Base-by-base conservation (phyloP, 1,140 invertebrate genomes). In the Halotydeus destructor region DNA sequence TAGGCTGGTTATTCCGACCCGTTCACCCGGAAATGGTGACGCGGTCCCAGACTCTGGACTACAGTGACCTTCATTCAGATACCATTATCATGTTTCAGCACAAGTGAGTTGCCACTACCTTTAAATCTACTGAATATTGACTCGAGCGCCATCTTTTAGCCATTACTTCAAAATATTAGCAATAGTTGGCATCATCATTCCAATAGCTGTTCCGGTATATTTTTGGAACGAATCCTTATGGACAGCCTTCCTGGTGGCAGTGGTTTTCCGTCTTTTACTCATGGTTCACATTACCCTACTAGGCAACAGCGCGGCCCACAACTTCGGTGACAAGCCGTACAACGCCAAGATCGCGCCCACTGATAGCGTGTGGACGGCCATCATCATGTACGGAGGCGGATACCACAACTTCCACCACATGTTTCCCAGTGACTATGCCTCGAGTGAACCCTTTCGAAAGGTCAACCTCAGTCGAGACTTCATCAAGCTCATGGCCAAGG, bases 401-500 rank as follows among this genome's bases (percentile, higher is more conserved):
- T 88, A 79, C 72, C 85, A 91, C 56, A 91, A 91, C 59, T 93
- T 86, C 59, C 86, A 93, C 57, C 85, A 93, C 61, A 76, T 78
- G 0, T 93, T 93, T 63, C 88, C 88, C 0, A 80, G 81, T 72
- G 86, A 93, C 55, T 86, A 86, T 66, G 80, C 82, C 55, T 75
- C 78, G 2, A 67, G 76, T 3, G 79, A 83, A 55, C 62, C 81
- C 0, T 77, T 82, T 33, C 53, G 41, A 34, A 80, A 77, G 60
- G 24, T 49, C 64, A 66, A 49, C 24, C 38, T 75, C n/a, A 94
- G 93, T 46, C 26, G n/a, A n/a, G n/a, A n/a, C n/a, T n/a, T n/a
- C n/a, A n/a, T n/a, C n/a, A n/a, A n/a, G n/a, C n/a, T n/a, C n/a
- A n/a, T n/a, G n/a, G n/a, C n/a, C n/a, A n/a, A n/a, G n/a, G n/a